Conservation (phyloP, 2,888 invertebrate genomes). For the Polydrusus tereticollis region DNA sequence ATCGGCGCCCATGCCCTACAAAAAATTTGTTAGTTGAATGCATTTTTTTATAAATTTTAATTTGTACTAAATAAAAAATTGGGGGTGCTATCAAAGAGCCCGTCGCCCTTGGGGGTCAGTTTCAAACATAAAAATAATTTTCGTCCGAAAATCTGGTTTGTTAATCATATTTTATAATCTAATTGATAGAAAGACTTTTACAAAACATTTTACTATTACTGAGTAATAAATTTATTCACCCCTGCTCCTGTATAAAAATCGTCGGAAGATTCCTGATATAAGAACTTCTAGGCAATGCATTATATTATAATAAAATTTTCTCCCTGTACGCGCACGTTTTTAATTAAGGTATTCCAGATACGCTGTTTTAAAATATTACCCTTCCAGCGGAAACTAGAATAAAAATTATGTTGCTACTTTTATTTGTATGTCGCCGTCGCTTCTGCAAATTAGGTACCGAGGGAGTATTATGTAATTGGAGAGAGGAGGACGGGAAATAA, state of each 20-base stretch:
- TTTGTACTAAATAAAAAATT: no score
- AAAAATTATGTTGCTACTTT: conserved; percentile 20
- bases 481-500: not conserved
- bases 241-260: not conserved
- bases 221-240: no score
- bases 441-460: conserved; percentile 12
- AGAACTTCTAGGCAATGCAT: not conserved
- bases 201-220: no score
- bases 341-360: conserved; percentile 10
- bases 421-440: conserved; percentile 4
- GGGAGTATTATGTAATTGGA: not conserved
- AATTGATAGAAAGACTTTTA: no score
- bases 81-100: no score
- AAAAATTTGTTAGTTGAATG: no score
- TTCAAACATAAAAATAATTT: no score
- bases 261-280: not conserved
- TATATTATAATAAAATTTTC: not conserved
- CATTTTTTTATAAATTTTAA: no score
- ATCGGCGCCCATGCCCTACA: no score
- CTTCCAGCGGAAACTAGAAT: conserved; percentile 16
- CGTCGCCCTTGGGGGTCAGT: no score
- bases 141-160: no score
- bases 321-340: conserved; percentile 8
- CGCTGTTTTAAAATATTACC: conserved; percentile 10
- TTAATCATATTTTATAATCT: no score